Base-by-base conservation (phyloP, 2,888 invertebrate species). In the Tortrix viridana region DNA sequence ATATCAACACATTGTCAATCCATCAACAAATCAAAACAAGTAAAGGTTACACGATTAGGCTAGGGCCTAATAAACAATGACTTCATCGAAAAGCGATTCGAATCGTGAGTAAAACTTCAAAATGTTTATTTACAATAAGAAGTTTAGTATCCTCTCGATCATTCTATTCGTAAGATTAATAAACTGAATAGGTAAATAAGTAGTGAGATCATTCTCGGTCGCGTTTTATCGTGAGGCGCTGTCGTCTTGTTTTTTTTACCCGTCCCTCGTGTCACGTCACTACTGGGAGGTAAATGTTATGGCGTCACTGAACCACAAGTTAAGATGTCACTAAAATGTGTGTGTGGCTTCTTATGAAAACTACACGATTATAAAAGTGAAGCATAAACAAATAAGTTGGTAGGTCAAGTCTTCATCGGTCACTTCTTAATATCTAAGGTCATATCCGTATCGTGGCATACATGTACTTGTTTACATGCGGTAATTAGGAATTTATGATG, bases 321-420 rank as follows among this genome's bases (percentile, higher is more conserved):
- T 16, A 16, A n/a, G 14, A 32, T 41, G 59, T 59, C 64, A 56
- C 26, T 48, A 57, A 32, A 18, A 41, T 58, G 63, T 58, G 52
- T 47, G 41, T 23, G 60, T 74, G 71, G 75, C 73, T 68, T 82
- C 79, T 37, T 19, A 47, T 74, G 73, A 75, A 79, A 75, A 69
- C 67, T 60, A 67, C 73, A 77, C 74, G 80, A 78, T 77, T 77
- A 73, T 72, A 74, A 79, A 77, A 78, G 77, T 78, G 69, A 41
- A 16, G 41, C 16, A 41, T 41, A 41, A 32, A 32, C 32, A 32
- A 32, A 32, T 12, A 12, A 32, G 32, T n/a, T 26, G 69, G 63
- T 66, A 20, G 22, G 19, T 53, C 20, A 38, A 14, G 38, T 37
- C 22, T 22, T 53, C 41, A 38, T 23, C 41, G 41, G 41, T 41